A percentile compares a stretch with the other conserved stretches of the same genome.
phyloP scores from a whole-genome alignment of 2,113 vertebrate species.

The Otocyon megalotis region DNA sequence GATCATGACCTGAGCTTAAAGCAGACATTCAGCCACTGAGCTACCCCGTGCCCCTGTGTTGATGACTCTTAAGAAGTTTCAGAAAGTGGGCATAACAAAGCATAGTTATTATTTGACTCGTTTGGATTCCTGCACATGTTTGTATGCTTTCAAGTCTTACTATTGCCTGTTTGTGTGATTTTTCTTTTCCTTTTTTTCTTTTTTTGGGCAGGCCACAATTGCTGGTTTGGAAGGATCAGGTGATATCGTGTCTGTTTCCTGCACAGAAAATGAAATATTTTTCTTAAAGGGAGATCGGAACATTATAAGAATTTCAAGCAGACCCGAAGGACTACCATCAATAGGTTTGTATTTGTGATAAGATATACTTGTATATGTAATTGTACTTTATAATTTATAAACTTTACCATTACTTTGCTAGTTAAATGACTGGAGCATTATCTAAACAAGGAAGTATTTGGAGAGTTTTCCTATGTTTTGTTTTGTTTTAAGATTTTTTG shows the following conservation, averaged over 20 bases:
- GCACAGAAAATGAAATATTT: slow-evolving; percentile 97
- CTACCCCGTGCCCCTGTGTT: no score
- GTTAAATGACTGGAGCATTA: not conserved
- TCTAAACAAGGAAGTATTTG: not conserved
- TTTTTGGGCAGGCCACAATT: slow-evolving; percentile 89
- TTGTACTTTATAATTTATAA: not conserved
- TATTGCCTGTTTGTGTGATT: not conserved
- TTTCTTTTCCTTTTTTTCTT: slow-evolving; percentile 27
- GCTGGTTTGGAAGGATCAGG: slow-evolving; percentile 95
- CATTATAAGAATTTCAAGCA: slow-evolving; percentile 94
- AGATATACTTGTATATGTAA: not conserved
- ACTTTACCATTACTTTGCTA: not conserved
- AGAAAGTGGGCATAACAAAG: not conserved
- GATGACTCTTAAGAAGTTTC: not conserved
- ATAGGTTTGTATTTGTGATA: slow-evolving; percentile 87
- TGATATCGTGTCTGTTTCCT: slow-evolving; percentile 97
- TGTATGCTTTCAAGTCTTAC: not conserved
- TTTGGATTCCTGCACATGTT: no score
- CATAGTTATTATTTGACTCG: not conserved
- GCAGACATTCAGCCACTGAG: no score
- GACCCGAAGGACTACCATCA: slow-evolving; percentile 92
- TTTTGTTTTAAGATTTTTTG: not conserved
- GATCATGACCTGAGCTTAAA: no score
- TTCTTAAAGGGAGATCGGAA: slow-evolving; percentile 96
- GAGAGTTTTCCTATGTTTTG: not conserved